Evolutionary conservation across 2,797 vertebrate species (phyloP), one percentile per base, ranked within the genome.

Genomic region (Alauda arvensis): DNA sequence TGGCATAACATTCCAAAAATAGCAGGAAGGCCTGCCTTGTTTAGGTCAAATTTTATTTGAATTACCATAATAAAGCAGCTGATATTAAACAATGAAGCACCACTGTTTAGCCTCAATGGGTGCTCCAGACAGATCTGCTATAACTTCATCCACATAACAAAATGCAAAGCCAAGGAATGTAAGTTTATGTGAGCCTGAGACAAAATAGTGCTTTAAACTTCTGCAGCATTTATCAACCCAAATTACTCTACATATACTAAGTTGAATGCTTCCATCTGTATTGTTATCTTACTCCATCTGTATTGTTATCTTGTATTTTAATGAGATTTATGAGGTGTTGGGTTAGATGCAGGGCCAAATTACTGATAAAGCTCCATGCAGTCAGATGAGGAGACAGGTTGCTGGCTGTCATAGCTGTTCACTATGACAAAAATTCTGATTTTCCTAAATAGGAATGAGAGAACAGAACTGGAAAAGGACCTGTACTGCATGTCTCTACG

Each of bases 41-140:
- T 88, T 71, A 87, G 71, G 77, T 80, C 77, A 91, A 81, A 57
- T 71, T 92, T 79, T 75, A 91, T 59, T 88, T 84, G 37, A 79
- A 86, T 77, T 92, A 65, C 75, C 34, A 25, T 39, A 87, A 78
- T 52, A 82, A 91, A 93, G 74, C 68, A 77, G 39, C 25, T 90
- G 51, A 86, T 68, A 85, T 31, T 72, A 92, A 95, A 89, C 80
- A 93, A 71, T 0, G 4, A 78, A 90, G 71, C 33, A 49, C 21
- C n/a, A 56, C 69, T 88, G 79, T 70, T 85, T 53, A 85, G 71
- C 68, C 25, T 87, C 77, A 79, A 31, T 3, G n/a, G 55, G 74
- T 67, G 61, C 46, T 89, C 37, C 83, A 92, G 83, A 55, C 51
- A 88, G 53, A 83, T 76, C 63, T 87, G 67, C 68, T 76, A 3